Percentiles rank a stretch among this genome's conserved stretches.
phyloP scores from a whole-genome alignment of 2,797 vertebrate species.

The Diglossa cyanea region DNA sequence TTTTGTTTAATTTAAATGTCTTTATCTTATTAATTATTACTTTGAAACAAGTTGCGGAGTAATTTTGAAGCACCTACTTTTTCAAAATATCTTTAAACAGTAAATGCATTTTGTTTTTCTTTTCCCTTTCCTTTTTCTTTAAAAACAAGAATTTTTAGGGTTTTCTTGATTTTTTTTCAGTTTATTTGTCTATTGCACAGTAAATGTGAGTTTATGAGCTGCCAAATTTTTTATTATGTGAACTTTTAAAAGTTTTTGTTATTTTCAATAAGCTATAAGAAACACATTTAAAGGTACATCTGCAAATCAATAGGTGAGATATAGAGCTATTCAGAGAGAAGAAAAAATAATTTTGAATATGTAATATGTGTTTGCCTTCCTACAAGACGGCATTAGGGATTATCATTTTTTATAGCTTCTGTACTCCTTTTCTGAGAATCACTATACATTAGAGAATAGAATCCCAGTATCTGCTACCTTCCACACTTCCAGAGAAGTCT shows the following conservation, averaged over 20 bases:
- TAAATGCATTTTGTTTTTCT: neutral
- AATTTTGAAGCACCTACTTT: neutral
- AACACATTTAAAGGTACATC: neutral
- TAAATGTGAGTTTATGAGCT: neutral
- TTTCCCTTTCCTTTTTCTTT: neutral
- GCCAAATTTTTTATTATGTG: neutral
- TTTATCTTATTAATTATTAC: neutral
- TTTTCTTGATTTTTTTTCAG: neutral
- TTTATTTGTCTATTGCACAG: neutral
- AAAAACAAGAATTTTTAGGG: rapidly evolving
- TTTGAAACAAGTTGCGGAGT: neutral
- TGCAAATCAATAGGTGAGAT: neutral
- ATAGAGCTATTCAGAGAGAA: neutral
- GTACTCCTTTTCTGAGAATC: neutral
- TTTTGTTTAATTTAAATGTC: neutral
- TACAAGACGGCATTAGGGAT: rapidly evolving
- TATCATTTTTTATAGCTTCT: neutral
- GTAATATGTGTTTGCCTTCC: neutral
- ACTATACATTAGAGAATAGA: neutral
- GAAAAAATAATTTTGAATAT: neutral
- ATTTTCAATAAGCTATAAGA: neutral
- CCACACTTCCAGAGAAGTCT: neutral
- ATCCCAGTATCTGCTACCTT: neutral
- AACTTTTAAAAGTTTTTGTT: neutral
- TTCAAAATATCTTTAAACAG: neutral